Conservation (phyloP, 2,797 vertebrate species). For the Sitta carolinensis region DNA sequence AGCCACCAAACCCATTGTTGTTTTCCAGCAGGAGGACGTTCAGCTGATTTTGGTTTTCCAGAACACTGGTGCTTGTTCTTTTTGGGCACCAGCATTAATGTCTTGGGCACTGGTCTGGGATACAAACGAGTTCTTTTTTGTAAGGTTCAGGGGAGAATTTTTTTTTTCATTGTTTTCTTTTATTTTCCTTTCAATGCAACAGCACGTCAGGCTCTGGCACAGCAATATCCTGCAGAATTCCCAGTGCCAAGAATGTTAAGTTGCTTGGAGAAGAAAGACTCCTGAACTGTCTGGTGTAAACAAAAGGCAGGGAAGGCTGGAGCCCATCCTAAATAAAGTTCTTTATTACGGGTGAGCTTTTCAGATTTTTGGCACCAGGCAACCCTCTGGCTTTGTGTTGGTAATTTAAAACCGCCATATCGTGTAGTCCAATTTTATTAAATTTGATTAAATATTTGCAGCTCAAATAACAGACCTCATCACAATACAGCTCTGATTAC, state of each 20-base stretch:
- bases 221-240: constrained; percentile 25
- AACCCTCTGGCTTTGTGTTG: constrained; percentile 4
- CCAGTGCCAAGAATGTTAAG: constrained; percentile 55
- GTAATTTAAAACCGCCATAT: constrained; percentile 32
- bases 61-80: background rate
- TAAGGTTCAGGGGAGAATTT: background rate
- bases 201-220: constrained; percentile 31
- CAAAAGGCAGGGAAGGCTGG: constrained; percentile 59
- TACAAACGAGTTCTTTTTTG: background rate
- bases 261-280: constrained; percentile 58
- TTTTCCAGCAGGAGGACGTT: background rate
- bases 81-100: background rate
- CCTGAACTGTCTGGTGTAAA: constrained; percentile 47
- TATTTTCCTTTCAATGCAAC: constrained; percentile 12
- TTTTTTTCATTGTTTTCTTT: constrained; percentile 12
- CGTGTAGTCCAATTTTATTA: constrained; percentile 28
- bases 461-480: constrained; percentile 22
- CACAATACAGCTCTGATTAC: constrained; percentile 5
- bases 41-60: background rate
- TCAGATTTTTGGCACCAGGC: constrained; percentile 40
- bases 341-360: constrained; percentile 43
- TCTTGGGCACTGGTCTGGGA: background rate
- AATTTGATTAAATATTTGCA: constrained; percentile 47
- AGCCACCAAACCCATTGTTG: background rate
- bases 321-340: constrained; percentile 62